phyloP scores from a whole-genome alignment of 2,797 vertebrate species.

The Amphiprion clarkii region DNA sequence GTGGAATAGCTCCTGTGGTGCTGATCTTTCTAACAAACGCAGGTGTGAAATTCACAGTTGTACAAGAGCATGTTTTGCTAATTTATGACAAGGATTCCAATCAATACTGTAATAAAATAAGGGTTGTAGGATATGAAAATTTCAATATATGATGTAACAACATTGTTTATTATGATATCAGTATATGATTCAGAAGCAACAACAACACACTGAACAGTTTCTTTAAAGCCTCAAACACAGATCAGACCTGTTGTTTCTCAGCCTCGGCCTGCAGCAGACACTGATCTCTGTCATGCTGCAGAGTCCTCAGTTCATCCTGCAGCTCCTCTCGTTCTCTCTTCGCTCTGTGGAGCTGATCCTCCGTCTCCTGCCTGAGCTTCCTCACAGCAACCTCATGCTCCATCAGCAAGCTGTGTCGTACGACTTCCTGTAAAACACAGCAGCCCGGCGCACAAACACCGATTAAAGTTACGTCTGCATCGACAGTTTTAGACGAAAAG shows the following conservation, averaged over 20 bases:
- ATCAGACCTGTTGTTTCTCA: slow-evolving; percentile 91
- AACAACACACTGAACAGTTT: neutral
- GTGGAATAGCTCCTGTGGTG: neutral
- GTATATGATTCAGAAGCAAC: neutral
- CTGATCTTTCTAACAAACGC: too few species aligned
- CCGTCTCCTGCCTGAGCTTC: slow-evolving; percentile 84
- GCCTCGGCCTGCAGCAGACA: slow-evolving; percentile 90
- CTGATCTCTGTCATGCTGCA: slow-evolving; percentile 88
- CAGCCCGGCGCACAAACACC: neutral
- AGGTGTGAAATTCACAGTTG: too few species aligned
- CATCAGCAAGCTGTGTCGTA: slow-evolving; percentile 83
- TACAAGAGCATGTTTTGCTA: too few species aligned
- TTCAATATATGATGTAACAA: too few species aligned
- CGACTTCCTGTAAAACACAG: slow-evolving; percentile 79
- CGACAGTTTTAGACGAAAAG: neutral
- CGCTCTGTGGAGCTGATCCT: slow-evolving; percentile 84
- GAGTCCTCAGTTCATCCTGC: slow-evolving; percentile 83
- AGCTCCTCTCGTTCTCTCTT: slow-evolving; percentile 89
- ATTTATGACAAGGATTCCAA: too few species aligned
- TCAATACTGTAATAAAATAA: too few species aligned
- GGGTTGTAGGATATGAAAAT: neutral
- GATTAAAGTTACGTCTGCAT: neutral
- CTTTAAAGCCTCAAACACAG: too few species aligned
- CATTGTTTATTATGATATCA: neutral
- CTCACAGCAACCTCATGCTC: slow-evolving; percentile 83